Conservation (phyloP, 2,113 vertebrate species). For the Gadus macrocephalus region DNA sequence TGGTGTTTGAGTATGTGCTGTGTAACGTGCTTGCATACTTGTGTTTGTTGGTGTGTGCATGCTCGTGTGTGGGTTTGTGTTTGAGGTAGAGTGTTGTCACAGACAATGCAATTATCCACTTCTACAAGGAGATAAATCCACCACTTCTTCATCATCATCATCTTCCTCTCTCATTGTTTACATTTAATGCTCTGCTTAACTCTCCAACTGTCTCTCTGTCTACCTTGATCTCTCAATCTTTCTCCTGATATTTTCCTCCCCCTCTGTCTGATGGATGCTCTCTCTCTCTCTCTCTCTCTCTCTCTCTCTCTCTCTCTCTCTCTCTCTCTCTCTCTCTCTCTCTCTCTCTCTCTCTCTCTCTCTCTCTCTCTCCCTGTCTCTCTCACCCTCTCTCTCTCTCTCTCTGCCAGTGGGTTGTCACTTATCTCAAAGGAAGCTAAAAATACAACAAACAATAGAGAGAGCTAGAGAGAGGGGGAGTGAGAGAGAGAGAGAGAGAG, state of each 20-base stretch:
- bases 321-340: neutral
- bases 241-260: too few relatives aligned
- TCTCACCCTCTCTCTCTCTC: too few relatives aligned
- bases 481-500: slow-evolving; percentile 18
- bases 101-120: neutral
- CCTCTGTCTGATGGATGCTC: too few relatives aligned
- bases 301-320: slow-evolving; percentile 12
- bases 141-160: neutral
- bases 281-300: slow-evolving; percentile 15
- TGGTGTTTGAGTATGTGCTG: too few relatives aligned
- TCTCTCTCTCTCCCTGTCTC: neutral
- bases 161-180: neutral
- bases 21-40: too few relatives aligned
- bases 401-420: slow-evolving; percentile 36
- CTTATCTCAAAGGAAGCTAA: slow-evolving; percentile 6
- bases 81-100: neutral
- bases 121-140: slow-evolving; percentile 20
- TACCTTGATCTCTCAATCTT: too few relatives aligned
- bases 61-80: neutral
- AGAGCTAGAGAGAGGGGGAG: slow-evolving; percentile 22
- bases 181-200: too few relatives aligned
- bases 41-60: neutral
- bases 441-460: slow-evolving; percentile 42
- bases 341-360: too few relatives aligned
- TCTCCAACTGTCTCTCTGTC: too few relatives aligned